Evolutionary conservation across 2,113 vertebrate species (phyloP), one percentile per base, ranked within the genome.

Genomic region (Columbina picui): DNA sequence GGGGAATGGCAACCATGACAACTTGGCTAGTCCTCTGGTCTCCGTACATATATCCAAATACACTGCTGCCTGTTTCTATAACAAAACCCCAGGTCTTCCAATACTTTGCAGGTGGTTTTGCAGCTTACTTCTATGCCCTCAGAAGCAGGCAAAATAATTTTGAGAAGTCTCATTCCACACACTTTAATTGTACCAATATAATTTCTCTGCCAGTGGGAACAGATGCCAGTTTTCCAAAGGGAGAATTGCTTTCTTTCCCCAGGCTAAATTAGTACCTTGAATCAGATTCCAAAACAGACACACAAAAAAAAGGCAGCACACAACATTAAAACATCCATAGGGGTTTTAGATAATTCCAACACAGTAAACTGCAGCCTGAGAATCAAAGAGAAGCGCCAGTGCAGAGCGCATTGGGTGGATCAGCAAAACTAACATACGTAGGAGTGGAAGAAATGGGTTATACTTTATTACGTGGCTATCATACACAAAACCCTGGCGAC

Each of bases 211-310:
- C 30, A 45, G 88, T 63, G 79, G 21, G 67, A 95, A 92, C 64
- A 89, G 85, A 95, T 77, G 64, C 41, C 89, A 52, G 10, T 53
- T 90, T 94, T 80, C 76, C 80, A 55, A 93, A 88, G n/a, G 34
- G n/a, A 91, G 18, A 25, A 12, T 50, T 4, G 53, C 55, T 50
- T 34, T 49, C 17, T 34, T 14, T 5, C 3, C 20, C 4, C 41
- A 69, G 8, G 41, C 68, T 88, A 88, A 70, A 90, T 93, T 73
- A 92, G 47, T 77, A 84, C 41, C 38, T 92, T 50, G 63, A 88
- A 84, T 79, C 75, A 69, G 36, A 17, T 73, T 92, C 68, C 59
- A 74, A 77, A 77, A 84, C 21, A 88, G 57, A 10, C 11, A 88
- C 36, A 34, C 53, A 34, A 57, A 59, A 25, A 61, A 5, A 0